Evolutionary conservation across 2,888 invertebrate genomes (phyloP), one percentile per base, ranked within the genome.

Genomic region (Ophion ellenae): DNA sequence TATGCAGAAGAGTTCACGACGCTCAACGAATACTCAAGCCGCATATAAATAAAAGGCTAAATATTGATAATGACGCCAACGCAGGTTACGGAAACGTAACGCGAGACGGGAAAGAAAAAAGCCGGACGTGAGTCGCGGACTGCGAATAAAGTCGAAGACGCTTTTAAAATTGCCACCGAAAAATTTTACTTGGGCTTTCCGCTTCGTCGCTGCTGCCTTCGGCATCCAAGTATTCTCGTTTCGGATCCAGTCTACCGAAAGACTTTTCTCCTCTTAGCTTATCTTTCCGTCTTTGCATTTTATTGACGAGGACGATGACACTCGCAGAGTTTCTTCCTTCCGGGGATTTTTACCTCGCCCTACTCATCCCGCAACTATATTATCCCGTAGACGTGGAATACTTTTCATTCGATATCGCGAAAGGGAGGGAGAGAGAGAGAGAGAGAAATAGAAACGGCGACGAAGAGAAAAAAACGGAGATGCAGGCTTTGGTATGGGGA

Each of bases 161-260:
- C 84, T 89, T 92, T 92, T 91, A 91, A 91, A 90, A 91, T 91
- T 90, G 90, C 89, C 86, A 87, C 87, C 47, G 90, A 90, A 90
- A 91, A 92, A 93, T 92, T 89, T 90, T 79, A 80, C 79, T 79
- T 67, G 83, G 45, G 66, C 45, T 59, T 32, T 87, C 85, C 47
- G 69, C 87, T 28, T 87, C 88, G 76, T 86, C 87, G 83, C 86
- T 86, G 64, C 85, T 91, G 90, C 90, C 93, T 90, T 90, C 90
- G 82, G 93, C 93, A 90, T 93, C 93, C 90, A 93, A 93, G 90
- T 93, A 93, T 89, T 91, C 93, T 86, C 92, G 89, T 88, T 86
- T 92, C 63, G 90, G 89, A 89, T 93, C 91, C 73, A 47, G 66
- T 71, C 64, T 79, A 87, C 86, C 85, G 77, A 80, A 86, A 86